Base-by-base conservation (phyloP, 2,888 invertebrate species). In the Tiliacea citrago region DNA sequence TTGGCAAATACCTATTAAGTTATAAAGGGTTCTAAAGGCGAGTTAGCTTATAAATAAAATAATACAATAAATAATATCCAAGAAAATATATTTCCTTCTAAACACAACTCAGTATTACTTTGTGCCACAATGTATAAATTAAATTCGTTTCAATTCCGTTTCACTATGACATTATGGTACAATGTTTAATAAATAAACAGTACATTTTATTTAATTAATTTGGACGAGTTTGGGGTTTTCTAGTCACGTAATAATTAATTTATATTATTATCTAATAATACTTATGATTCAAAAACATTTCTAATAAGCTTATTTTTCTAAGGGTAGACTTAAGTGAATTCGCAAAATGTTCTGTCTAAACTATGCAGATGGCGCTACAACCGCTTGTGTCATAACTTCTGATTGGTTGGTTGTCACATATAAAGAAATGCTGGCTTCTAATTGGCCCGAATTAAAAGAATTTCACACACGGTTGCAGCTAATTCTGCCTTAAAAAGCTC, bases 61-160 rank as follows among this genome's bases (percentile, higher is more conserved):
- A 86, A 87, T 69, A 69, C 83, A 83, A 71, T 45, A 39, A 73
- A 70, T 35, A 68, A 49, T 69, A 69, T 80, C 81, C 88, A 83
- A 86, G 86, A 90, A 90, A 90, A 90, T 91, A 91, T 90, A 86
- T 84, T 91, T 88, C 73, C 80, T 86, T 88, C 51, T 45, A 75
- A 84, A 86, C 77, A 83, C 84, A 86, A 81, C 58, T 82, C 81
- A 60, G 75, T 79, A 83, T 82, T 79, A 39, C 39, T 7, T 83
- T 83, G 81, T 81, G 77, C 79, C 77, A 77, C 74, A 78, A 58
- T 77, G 70, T 87, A 53, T 79, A 82, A 83, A 83, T 75, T 76
- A 86, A 86, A 79, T 82, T 88, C 81, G 89, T 88, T 89, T 89
- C 88, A 90, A 89, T 89, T 89, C 90, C 90, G 69, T 86, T 79